Evolutionary conservation across 2,797 vertebrate genomes (phyloP), one percentile per base, ranked within the genome.

Genomic region (Fringilla coelebs): DNA sequence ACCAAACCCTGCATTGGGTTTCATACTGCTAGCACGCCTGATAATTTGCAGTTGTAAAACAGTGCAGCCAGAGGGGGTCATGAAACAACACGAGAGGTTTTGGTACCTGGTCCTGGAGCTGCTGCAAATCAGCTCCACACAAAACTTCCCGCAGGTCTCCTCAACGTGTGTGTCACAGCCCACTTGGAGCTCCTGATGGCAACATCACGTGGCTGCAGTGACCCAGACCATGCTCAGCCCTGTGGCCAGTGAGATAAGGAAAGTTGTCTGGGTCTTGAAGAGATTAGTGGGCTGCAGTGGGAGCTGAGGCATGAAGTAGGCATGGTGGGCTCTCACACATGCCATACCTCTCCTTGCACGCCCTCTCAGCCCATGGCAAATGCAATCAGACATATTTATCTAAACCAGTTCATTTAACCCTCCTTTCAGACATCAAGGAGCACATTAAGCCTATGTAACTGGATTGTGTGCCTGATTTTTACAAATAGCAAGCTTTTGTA

Each of bases 81-180:
- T 2, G 4, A 66, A 80, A 36, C 8, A 52, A 17, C 0, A 0
- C 1, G 20, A 46, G 21, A 26, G 43, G 4, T 29, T 88, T 90
- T 78, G 34, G 17, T 11, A 61, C 13, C 26, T 15, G 2, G 5
- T 67, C 14, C n/a, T 4, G 34, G 57, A 62, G 55, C 29, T 46
- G 32, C 41, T 68, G 38, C 17, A 65, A 32, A 63, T 1, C 19
- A 52, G 19, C 58, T 70, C 31, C 43, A 75, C 2, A 3, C n/a
- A 77, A 74, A 5, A 3, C n/a, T 61, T 68, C 25, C 22, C 0
- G 0, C 22, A 24, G 8, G 49, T 63, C 41, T 49, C 32, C 54
- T 71, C 38, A 31, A 1, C 0, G 4, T 13, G 7, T 20, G 26
- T 32, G 28, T 6, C 21, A 9, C n/a, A 41, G 29, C 1, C 11